Evolutionary conservation across 2,888 invertebrate species (phyloP), one percentile per base, ranked within the genome.

Genomic region (Oscheius onirici): DNA sequence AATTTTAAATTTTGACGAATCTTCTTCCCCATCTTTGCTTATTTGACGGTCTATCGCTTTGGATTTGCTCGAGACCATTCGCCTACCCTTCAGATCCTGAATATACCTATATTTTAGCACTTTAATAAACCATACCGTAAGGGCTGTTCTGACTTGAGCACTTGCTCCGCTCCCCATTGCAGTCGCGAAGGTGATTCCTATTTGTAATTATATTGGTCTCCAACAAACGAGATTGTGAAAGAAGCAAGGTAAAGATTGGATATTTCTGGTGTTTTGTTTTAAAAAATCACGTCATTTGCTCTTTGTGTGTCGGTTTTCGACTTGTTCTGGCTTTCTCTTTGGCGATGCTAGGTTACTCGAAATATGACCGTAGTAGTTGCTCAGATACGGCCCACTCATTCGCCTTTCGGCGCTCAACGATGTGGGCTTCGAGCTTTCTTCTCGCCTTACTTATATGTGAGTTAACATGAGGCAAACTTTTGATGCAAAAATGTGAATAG

Each of bases 1-100:
- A 20, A 82, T 82, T 57, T 82, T 82, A 68, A 82, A 79, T 15
- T 69, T 71, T 52, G 77, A 77, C 49, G 71, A 40, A 46, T 77
- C 75, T 40, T 76, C 72, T 2, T 73, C 66, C 34, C 77, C 74
- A 60, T 82, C 79, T 40, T 77, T 79, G 8, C 77, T 76, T 41
- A 82, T 65, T 22, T 73, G 76, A 15, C 73, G 67, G 65, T 82
- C 82, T 34, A 82, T 82, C 1, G 76, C 77, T 20, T 77, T 66
- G 3, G 82, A 82, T 63, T 79, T 77, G 1, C 74, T 75, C 46
- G 74, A 72, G 34, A 71, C 63, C 20, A 63, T 17, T 15, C 34
- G 24, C 70, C 24, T 69, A 66, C 44, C 78, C 34, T 63, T 63
- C 20, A 63, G 17, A 5, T 63, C 63, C 63, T 63, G 34, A 49